Conservation (phyloP, 2,888 invertebrate genomes). For the Drosophila prostipennis region DNA sequence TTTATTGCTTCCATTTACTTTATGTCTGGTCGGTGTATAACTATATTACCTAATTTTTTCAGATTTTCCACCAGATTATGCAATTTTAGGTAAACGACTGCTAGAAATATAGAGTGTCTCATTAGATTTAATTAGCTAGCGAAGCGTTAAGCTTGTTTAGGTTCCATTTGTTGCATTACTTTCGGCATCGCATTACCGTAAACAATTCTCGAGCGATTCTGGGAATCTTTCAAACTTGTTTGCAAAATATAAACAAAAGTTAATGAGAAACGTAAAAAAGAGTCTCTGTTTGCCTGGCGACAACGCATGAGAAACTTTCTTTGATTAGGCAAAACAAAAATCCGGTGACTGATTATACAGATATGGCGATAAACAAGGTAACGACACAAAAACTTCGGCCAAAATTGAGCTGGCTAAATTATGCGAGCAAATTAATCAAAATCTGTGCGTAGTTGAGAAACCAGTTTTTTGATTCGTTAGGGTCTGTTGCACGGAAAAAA, state of each 20-base stretch:
- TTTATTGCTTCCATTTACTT: slow-evolving; percentile 3
- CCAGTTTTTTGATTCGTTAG: slow-evolving; percentile 47
- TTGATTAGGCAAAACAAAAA: slow-evolving; percentile 28
- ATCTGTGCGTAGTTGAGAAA: slow-evolving; percentile 60
- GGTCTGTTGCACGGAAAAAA: not conserved
- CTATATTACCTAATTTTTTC: not conserved
- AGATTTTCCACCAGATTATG: slow-evolving; percentile 9
- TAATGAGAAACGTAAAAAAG: slow-evolving; percentile 13
- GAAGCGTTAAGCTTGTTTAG: slow-evolving; percentile 47
- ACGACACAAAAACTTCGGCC: slow-evolving; percentile 27
- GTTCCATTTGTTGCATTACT: slow-evolving; percentile 42
- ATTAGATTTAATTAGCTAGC: slow-evolving; percentile 31
- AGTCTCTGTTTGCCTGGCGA: slow-evolving; percentile 33
- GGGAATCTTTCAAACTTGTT: slow-evolving; percentile 45
- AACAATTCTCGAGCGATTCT: slow-evolving; percentile 34
- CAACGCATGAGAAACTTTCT: slow-evolving; percentile 54
- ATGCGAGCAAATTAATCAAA: slow-evolving; percentile 66
- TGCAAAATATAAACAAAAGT: slow-evolving; percentile 35
- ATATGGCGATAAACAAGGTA: slow-evolving; percentile 45
- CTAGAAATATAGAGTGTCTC: not conserved
- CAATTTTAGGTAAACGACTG: not conserved
- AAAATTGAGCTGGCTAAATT: slow-evolving; percentile 43
- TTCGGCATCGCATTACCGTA: slow-evolving; percentile 36
- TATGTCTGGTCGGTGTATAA: not conserved
- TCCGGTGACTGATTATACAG: slow-evolving; percentile 54